These are phyloP conservation scores for Micromesistius poutassou DNA, from an alignment of 2,797 vertebrate genomes.

Conservation along the genomic window DNA sequence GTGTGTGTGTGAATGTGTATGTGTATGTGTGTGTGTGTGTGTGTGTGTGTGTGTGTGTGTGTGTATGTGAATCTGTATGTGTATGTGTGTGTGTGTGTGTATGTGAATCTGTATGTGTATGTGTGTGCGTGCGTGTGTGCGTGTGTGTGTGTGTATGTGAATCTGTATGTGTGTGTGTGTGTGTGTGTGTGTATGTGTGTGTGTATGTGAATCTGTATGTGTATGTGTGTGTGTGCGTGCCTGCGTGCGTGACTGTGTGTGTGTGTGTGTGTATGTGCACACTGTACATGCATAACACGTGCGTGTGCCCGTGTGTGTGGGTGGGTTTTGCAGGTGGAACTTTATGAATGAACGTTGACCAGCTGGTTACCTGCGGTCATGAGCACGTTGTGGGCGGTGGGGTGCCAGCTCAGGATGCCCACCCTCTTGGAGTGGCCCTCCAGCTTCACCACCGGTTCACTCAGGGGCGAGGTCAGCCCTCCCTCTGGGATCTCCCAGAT, in stretches of 20 bases:
- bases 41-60: neutral
- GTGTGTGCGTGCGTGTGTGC: neutral
- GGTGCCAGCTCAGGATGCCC: slow-evolving; percentile 87
- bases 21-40: too few relatives aligned
- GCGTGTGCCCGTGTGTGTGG: neutral
- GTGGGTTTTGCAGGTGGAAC: neutral
- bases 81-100: neutral
- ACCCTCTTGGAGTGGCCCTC: slow-evolving; percentile 90
- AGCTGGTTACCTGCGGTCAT: slow-evolving; percentile 80
- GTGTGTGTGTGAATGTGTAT: too few relatives aligned
- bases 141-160: neutral
- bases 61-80: neutral
- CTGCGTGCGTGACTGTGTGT: slow-evolving; percentile 4
- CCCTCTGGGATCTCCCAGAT: slow-evolving; percentile 80
- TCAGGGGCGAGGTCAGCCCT: slow-evolving; percentile 70
- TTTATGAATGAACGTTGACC: neutral
- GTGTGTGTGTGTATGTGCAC: slow-evolving; percentile 6
- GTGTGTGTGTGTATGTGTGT: neutral
- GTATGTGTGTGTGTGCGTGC: neutral
- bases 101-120: slow-evolving; percentile 6
- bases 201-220: neutral
- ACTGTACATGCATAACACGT: neutral
- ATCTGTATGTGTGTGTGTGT: neutral
- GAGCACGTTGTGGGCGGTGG: slow-evolving; percentile 88
- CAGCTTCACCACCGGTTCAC: slow-evolving; percentile 83